A percentile compares a stretch with the other conserved stretches of the same genome.
Evolutionary conservation across 2,888 invertebrate genomes (phyloP).

Genomic region (Noctua fimbriata): DNA sequence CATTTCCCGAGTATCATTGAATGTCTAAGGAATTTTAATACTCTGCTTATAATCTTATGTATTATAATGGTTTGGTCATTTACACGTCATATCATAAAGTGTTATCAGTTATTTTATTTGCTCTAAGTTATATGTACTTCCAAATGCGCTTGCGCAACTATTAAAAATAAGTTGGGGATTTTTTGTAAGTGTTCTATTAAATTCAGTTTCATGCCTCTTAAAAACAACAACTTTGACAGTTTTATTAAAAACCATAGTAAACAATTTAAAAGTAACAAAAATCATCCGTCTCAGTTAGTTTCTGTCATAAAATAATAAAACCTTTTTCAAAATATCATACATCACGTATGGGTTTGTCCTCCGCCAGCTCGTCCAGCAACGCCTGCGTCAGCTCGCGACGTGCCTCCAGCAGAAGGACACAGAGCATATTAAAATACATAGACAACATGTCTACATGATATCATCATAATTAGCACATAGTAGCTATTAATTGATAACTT

Average conservation of each 20-base stretch:
- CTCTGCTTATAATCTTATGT: constrained; percentile 34
- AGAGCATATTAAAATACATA: not conserved
- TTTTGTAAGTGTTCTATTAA: not conserved
- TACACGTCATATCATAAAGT: constrained; percentile 25
- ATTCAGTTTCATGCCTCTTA: not conserved
- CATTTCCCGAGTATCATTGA: constrained; percentile 37
- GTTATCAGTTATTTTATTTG: constrained; percentile 28
- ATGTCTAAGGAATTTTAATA: constrained; percentile 56
- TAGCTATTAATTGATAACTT: constrained; percentile 27
- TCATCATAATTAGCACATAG: constrained; percentile 18
- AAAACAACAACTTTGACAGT: not conserved
- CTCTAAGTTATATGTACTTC: not conserved
- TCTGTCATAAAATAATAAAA: not conserved
- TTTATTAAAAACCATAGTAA: not conserved
- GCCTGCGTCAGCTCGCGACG: constrained; percentile 90
- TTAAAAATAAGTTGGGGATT: too few species aligned
- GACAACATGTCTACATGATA: constrained; percentile 19
- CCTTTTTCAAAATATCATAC: not conserved
- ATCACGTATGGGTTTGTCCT: constrained; percentile 96
- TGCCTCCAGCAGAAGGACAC: constrained; percentile 87
- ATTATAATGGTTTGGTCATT: constrained; percentile 26
- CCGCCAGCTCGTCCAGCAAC: constrained; percentile 96
- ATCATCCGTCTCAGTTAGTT: not conserved
- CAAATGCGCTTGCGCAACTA: not conserved
- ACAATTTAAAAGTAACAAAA: not conserved